phyloP scores from a whole-genome alignment of 2,888 invertebrate species.

The Dryobotodes eremita region DNA sequence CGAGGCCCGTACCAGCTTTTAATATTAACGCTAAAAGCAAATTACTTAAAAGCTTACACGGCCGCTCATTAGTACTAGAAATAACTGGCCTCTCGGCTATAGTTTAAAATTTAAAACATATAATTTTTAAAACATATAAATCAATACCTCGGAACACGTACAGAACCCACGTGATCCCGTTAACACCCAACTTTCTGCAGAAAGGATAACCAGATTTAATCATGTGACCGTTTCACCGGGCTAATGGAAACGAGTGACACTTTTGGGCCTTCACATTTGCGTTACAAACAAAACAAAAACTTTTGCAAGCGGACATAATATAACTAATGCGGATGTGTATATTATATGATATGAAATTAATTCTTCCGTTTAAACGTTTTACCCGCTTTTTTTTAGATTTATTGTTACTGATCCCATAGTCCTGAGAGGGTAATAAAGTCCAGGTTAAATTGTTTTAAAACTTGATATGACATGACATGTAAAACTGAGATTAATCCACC shows the following conservation, averaged over 20 bases:
- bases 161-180: constrained; percentile 40
- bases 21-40: constrained; percentile 36
- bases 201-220: constrained; percentile 70
- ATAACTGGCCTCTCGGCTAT: constrained; percentile 18
- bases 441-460: not conserved
- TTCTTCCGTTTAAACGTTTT: constrained; percentile 26
- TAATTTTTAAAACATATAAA: constrained; percentile 47
- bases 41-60: constrained; percentile 42
- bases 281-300: constrained; percentile 60
- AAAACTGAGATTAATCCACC: no score
- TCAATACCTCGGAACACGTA: constrained; percentile 50
- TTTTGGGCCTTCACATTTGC: constrained; percentile 43
- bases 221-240: constrained; percentile 56
- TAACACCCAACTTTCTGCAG: constrained; percentile 61
- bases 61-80: constrained; percentile 27
- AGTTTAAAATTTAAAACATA: constrained; percentile 30
- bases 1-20: not conserved
- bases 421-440: not conserved
- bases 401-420: not conserved
- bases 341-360: constrained; percentile 39
- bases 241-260: constrained; percentile 68
- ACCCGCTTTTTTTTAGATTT: not conserved
- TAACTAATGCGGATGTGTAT: constrained; percentile 47
- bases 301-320: constrained; percentile 34
- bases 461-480: not conserved